phyloP scores from a whole-genome alignment of 2,113 vertebrate genomes.

The Campylomormyrus tamandua region DNA sequence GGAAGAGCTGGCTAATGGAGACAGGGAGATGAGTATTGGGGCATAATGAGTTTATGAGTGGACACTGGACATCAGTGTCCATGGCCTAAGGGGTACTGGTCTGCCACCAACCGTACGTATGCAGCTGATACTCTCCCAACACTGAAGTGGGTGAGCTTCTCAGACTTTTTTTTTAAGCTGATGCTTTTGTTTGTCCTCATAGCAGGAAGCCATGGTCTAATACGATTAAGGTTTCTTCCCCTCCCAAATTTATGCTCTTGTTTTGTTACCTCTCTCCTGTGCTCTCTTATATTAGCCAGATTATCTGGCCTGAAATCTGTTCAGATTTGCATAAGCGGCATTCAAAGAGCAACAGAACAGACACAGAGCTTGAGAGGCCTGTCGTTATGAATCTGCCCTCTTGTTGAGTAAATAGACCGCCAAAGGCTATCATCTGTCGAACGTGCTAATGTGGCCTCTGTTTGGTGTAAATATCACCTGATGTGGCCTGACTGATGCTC shows the following conservation, averaged over 20 bases:
- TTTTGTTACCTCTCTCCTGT: neutral
- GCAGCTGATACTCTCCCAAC: neutral
- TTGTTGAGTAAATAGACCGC: neutral
- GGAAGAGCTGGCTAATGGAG: neutral
- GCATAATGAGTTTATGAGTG: neutral
- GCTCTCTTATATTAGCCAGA: neutral
- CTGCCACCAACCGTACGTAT: neutral
- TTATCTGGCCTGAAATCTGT: neutral
- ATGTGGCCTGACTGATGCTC: neutral
- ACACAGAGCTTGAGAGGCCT: neutral
- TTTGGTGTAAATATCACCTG: slow-evolving; percentile 15
- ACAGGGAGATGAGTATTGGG: neutral
- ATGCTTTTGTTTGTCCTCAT: neutral
- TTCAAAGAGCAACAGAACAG: neutral
- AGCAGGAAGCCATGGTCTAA: neutral
- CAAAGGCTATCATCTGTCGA: neutral
- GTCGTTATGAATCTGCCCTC: neutral
- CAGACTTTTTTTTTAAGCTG: neutral
- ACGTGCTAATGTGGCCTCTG: neutral
- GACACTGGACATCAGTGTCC: neutral
- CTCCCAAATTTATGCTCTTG: neutral
- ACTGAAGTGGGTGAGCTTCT: neutral
- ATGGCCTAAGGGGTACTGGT: neutral
- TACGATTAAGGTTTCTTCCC: neutral
- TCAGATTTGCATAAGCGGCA: neutral